Conservation (phyloP, 1,140 invertebrate genomes). For the Lithobius niger region DNA sequence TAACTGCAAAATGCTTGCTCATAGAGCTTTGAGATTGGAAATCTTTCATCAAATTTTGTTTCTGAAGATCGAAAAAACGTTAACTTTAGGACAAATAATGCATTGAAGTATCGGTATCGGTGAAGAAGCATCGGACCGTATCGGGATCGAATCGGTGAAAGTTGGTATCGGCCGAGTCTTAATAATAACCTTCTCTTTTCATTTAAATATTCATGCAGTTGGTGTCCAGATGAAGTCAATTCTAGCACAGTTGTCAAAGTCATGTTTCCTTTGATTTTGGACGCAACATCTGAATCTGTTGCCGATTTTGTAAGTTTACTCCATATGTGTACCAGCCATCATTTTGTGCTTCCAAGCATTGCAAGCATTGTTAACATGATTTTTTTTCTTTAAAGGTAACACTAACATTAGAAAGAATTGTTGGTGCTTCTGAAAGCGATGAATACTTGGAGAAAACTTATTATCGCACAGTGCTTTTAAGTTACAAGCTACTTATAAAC, state of each 20-base stretch:
- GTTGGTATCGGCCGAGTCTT: no score
- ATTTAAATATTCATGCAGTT: slow-evolving; percentile 26
- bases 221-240: slow-evolving; percentile 36
- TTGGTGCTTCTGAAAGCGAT: slow-evolving; percentile 46
- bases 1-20: no score
- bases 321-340: no score
- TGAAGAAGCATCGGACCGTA: no score
- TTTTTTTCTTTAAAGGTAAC: slow-evolving; percentile 9
- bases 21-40: no score
- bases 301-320: slow-evolving; percentile 36
- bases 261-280: slow-evolving; percentile 56
- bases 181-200: no score
- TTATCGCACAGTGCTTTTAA: slow-evolving; percentile 46
- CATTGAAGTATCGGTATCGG: no score
- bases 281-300: slow-evolving; percentile 55
- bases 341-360: not conserved
- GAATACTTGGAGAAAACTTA: slow-evolving; percentile 48
- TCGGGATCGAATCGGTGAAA: no score
- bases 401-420: slow-evolving; percentile 42
- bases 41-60: no score
- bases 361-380: not conserved
- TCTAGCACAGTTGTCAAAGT: slow-evolving; percentile 39
- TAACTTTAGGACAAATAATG: no score
- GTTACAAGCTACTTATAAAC: slow-evolving; percentile 45
- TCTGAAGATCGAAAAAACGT: no score